A percentile compares a stretch with the other conserved stretches of the same genome.
These are phyloP conservation scores for Drosophila grimshawi DNA, from an alignment of 1,140 invertebrate species.

Conservation along the genomic window DNA sequence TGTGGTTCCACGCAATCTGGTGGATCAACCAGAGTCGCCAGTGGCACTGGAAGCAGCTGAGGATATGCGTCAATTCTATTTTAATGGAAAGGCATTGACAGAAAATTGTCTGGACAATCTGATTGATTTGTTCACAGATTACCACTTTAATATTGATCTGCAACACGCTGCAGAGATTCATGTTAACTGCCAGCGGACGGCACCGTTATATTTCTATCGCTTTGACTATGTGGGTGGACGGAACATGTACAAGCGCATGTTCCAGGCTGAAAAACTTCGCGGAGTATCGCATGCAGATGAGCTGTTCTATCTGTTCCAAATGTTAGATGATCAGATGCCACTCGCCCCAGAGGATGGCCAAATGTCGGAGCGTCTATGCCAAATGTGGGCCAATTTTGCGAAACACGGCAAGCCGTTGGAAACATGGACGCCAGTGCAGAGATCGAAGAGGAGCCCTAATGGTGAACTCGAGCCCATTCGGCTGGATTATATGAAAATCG, in stretches of 20 bases:
- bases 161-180: slow-evolving; percentile 68
- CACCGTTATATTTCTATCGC: slow-evolving; percentile 84
- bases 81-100: slow-evolving; percentile 54
- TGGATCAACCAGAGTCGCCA: slow-evolving; percentile 31
- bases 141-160: slow-evolving; percentile 68
- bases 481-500: slow-evolving; percentile 75
- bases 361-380: slow-evolving; percentile 85
- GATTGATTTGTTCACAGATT: slow-evolving; percentile 64
- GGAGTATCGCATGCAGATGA: slow-evolving; percentile 87
- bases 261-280: slow-evolving; percentile 77
- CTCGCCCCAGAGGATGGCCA: slow-evolving; percentile 84
- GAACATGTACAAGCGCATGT: slow-evolving; percentile 85
- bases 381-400: slow-evolving; percentile 88
- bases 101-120: slow-evolving; percentile 54
- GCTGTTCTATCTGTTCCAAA: slow-evolving; percentile 87
- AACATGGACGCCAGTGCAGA: slow-evolving; percentile 69
- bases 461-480: slow-evolving; percentile 41
- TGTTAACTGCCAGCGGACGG: slow-evolving; percentile 47
- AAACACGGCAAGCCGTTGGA: slow-evolving; percentile 84
- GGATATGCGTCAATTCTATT: slow-evolving; percentile 70
- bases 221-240: slow-evolving; percentile 86
- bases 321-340: slow-evolving; percentile 84
- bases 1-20: slow-evolving; percentile 61
- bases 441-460: slow-evolving; percentile 4
- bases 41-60: slow-evolving; percentile 45